Percentiles rank a stretch among this genome's conserved stretches.
phyloP scores from a whole-genome alignment of 2,113 vertebrate species.

The Oenanthe melanoleuca region DNA sequence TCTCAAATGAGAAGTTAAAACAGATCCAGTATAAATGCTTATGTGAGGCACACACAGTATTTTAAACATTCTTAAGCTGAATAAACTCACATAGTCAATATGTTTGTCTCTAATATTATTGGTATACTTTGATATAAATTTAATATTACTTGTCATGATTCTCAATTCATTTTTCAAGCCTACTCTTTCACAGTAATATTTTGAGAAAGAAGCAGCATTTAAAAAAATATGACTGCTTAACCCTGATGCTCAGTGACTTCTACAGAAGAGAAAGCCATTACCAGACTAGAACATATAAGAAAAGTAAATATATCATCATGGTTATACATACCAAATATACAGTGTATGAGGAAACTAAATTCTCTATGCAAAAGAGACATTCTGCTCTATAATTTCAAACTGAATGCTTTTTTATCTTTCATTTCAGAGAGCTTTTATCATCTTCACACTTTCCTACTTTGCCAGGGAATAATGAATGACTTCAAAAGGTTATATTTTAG shows the following conservation, averaged over 20 bases:
- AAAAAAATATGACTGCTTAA: not conserved
- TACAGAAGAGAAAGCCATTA: not conserved
- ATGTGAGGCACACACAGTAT: not conserved
- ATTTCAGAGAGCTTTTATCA: slow-evolving; percentile 42
- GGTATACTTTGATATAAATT: not conserved
- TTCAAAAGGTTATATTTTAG: slow-evolving; percentile 52
- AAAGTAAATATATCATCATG: slow-evolving; percentile 15
- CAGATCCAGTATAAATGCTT: not conserved
- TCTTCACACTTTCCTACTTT: not conserved
- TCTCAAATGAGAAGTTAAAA: not conserved
- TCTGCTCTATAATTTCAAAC: slow-evolving; percentile 11
- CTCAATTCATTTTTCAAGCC: not conserved
- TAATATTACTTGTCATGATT: not conserved
- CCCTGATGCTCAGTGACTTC: not conserved
- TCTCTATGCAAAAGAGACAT: slow-evolving; percentile 15
- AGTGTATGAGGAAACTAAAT: not conserved
- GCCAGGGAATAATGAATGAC: not conserved
- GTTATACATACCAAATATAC: not conserved
- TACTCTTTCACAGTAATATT: not conserved
- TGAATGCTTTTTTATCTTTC: slow-evolving; percentile 26
- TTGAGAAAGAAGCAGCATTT: not conserved
- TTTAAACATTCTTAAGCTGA: not conserved
- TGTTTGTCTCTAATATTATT: not conserved
- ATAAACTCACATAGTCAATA: not conserved
- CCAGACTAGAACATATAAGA: not conserved